These are phyloP conservation scores for Dallia pectoralis DNA, from an alignment of 2,797 vertebrate genomes.

Conservation along the genomic window DNA sequence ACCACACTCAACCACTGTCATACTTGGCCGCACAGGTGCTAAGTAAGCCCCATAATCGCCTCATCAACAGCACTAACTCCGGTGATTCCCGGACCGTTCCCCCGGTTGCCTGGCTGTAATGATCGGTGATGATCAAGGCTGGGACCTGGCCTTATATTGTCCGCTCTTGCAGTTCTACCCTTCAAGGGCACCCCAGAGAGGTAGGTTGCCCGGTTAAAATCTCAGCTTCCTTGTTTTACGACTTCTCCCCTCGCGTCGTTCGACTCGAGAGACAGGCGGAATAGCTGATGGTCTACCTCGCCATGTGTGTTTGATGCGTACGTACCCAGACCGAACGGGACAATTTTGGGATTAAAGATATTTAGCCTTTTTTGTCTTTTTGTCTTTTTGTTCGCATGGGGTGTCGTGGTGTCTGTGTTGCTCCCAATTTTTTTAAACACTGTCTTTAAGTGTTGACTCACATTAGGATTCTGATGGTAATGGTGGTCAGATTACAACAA, in stretches of 20 bases:
- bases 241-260: slow-evolving; percentile 32
- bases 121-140: slow-evolving; percentile 73
- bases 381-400: slow-evolving; percentile 24
- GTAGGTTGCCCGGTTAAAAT: slow-evolving; percentile 46
- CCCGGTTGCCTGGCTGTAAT: slow-evolving; percentile 48
- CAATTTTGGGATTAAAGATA: slow-evolving; percentile 24
- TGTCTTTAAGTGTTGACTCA: slow-evolving; percentile 31
- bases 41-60: slow-evolving; percentile 72
- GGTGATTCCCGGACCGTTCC: slow-evolving; percentile 52
- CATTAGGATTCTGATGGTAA: slow-evolving; percentile 8
- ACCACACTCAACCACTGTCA: slow-evolving; percentile 52
- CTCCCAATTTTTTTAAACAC: slow-evolving; percentile 29
- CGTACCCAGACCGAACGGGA: slow-evolving; percentile 27
- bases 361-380: slow-evolving; percentile 35
- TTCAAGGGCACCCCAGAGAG: slow-evolving; percentile 51
- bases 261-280: slow-evolving; percentile 2
- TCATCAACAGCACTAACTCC: slow-evolving; percentile 69
- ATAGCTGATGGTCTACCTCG: background rate
- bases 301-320: slow-evolving; percentile 22
- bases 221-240: slow-evolving; percentile 45
- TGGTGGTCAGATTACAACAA: slow-evolving; percentile 22
- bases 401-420: slow-evolving; percentile 5
- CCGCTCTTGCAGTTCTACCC: slow-evolving; percentile 58
- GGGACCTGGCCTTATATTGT: slow-evolving; percentile 60
- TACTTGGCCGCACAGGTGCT: slow-evolving; percentile 62